Evolutionary conservation across 2,888 invertebrate genomes (phyloP).

Genomic region (Ichneumoninae sp.): DNA sequence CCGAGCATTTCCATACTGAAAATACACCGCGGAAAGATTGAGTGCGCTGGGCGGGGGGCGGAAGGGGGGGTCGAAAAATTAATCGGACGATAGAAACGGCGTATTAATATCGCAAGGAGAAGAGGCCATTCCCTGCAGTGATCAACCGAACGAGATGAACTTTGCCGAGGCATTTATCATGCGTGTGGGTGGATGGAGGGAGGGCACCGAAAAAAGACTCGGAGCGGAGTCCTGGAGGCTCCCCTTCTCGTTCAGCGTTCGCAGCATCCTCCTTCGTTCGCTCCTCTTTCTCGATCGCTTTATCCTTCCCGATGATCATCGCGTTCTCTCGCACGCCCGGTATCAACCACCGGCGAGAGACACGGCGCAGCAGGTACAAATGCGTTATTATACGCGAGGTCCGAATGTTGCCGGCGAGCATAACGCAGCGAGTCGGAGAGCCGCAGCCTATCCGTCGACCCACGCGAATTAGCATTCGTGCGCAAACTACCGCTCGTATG

Average conservation of each 20-base stretch:
- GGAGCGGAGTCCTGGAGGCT: conserved; percentile 25
- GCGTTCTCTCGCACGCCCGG: conserved; percentile 35
- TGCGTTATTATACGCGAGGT: conserved; percentile 65
- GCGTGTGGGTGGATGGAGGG: conserved; percentile 67
- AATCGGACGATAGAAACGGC: conserved; percentile 33
- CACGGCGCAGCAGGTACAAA: conserved; percentile 65
- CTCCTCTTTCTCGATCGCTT: conserved; percentile 45
- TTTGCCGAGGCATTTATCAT: conserved; percentile 68
- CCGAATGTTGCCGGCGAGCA: conserved; percentile 49
- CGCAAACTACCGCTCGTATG: conserved; percentile 19
- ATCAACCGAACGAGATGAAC: conserved; percentile 65
- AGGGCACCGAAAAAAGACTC: conserved; percentile 66
- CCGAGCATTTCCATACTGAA: too few species aligned
- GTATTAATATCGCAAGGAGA: conserved; percentile 48
- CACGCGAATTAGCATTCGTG: conserved; percentile 60
- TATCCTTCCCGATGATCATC: conserved; percentile 32
- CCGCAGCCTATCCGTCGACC: conserved; percentile 41
- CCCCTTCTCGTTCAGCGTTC: conserved; percentile 31
- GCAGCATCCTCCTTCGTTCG: conserved; percentile 35
- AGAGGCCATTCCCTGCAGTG: conserved; percentile 56
- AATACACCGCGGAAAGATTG: not conserved
- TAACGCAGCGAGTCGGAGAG: conserved; percentile 25
- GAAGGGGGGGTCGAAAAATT: conserved; percentile 27
- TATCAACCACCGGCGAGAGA: conserved; percentile 53
- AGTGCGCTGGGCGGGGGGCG: not conserved